phyloP scores from a whole-genome alignment of 2,888 invertebrate genomes.

The Ophion ellenae region DNA sequence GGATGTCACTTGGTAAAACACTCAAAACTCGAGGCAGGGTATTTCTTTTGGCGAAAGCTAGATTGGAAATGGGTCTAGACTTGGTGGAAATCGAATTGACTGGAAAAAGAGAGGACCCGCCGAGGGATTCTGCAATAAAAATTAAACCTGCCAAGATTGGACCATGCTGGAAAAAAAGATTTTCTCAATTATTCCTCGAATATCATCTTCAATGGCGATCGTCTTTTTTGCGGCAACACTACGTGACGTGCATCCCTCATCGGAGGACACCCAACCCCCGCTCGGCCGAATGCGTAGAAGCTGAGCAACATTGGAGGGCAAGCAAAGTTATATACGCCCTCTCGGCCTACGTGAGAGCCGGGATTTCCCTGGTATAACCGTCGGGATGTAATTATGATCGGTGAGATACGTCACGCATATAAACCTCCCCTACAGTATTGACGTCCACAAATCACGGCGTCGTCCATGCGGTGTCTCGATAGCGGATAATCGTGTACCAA shows the following conservation, averaged over 20 bases:
- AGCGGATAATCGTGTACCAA: slow-evolving; percentile 59
- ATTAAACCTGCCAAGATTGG: neutral
- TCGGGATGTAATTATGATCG: slow-evolving; percentile 83
- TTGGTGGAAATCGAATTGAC: neutral
- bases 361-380: slow-evolving; percentile 76
- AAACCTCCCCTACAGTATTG: slow-evolving; percentile 77
- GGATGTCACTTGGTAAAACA: neutral
- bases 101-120: neutral
- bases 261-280: slow-evolving; percentile 56
- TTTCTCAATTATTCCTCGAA: neutral
- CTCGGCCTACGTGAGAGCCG: slow-evolving; percentile 54
- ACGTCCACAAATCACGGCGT: slow-evolving; percentile 82
- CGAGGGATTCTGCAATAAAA: neutral
- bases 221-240: slow-evolving; percentile 17
- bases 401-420: slow-evolving; percentile 83
- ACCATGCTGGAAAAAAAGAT: neutral
- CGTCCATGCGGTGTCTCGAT: slow-evolving; percentile 78
- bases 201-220: neutral
- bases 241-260: slow-evolving; percentile 45
- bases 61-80: neutral
- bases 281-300: slow-evolving; percentile 43
- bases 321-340: slow-evolving; percentile 12
- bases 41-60: neutral
- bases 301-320: slow-evolving; percentile 36
- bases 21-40: neutral